Percentiles rank a stretch among this genome's conserved stretches.
Evolutionary conservation across 2,888 invertebrate genomes (phyloP).

Genomic region (Amphiduros pacificus): DNA sequence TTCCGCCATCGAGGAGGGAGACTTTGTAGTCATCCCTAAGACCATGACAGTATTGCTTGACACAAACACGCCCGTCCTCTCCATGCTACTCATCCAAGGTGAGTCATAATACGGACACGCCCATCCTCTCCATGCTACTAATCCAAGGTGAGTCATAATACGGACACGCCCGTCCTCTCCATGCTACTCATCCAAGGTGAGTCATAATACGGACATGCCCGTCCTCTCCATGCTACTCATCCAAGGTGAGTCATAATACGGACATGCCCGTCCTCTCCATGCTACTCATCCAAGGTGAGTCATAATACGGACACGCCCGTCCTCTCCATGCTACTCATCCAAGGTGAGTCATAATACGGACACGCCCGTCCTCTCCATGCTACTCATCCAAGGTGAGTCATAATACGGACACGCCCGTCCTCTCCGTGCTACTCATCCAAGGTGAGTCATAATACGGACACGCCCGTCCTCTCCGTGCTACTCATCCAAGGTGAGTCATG

Average conservation of each 20-base stretch:
- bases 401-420: constrained; percentile 46
- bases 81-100: constrained; percentile 54
- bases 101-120: constrained; percentile 2
- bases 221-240: constrained; percentile 49
- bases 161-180: constrained; percentile 44
- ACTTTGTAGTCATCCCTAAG: constrained; percentile 46
- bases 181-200: constrained; percentile 53
- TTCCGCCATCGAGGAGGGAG: constrained; percentile 46
- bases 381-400: constrained; percentile 52
- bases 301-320: constrained; percentile 49
- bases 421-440: constrained; percentile 52
- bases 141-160: constrained; percentile 49
- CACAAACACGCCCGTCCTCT: constrained; percentile 44
- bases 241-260: no score
- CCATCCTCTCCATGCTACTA: no score
- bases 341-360: constrained; percentile 47
- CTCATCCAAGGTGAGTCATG: constrained; percentile 49
- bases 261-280: no score
- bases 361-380: constrained; percentile 47
- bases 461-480: constrained; percentile 47
- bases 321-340: constrained; percentile 50
- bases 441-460: constrained; percentile 45
- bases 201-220: constrained; percentile 39
- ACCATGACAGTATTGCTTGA: constrained; percentile 51
- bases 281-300: no score